Base-by-base conservation (phyloP, 1,140 invertebrate species). In the Lordiphosa clarofinis region DNA sequence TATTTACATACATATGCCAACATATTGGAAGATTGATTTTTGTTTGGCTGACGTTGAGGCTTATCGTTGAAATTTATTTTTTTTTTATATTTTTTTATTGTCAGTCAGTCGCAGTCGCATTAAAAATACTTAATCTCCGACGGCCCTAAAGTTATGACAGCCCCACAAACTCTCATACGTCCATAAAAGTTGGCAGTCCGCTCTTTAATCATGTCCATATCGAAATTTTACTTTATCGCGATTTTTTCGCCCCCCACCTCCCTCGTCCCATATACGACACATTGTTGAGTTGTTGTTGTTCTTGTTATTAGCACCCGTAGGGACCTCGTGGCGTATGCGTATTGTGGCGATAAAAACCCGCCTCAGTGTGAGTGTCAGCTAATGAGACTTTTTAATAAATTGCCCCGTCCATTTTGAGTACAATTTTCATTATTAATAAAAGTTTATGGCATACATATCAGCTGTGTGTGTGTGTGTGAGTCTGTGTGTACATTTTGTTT, bases 401-500 rank as follows among this genome's bases (percentile, higher is more conserved):
- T 84, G 73, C 69, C 69, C 54, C 78, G 67, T 60, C 44, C 73
- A 72, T 73, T 84, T 84, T 84, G 67, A 84, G 73, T 84, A 78
- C 78, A 84, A 78, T 86, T 84, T 84, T 84, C 78, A 84, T 84
- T 84, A 84, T 84, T 84, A 84, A 84, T 84, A 84, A 84, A 84
- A 86, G 54, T 84, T 84, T 84, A 84, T 84, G 79, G 63, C 69
- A 76, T 75, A 71, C 71, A 75, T 84, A 81, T 81, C 66, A 61
- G 78, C 10, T 46, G 6, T 10, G 31, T 63, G 47, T 62, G 11
- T 12, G 35, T 57, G 21, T 49, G 11, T 47, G 47, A 42, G 15
- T 61, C 19, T 19, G 50, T 50, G 36, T 62, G 57, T 56, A 56
- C 56, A 49, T 48, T 69, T 70, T 65, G 70, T 79, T 61, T 79